Conservation (phyloP, 2,888 invertebrate species). For the Polydesmus complanatus region DNA sequence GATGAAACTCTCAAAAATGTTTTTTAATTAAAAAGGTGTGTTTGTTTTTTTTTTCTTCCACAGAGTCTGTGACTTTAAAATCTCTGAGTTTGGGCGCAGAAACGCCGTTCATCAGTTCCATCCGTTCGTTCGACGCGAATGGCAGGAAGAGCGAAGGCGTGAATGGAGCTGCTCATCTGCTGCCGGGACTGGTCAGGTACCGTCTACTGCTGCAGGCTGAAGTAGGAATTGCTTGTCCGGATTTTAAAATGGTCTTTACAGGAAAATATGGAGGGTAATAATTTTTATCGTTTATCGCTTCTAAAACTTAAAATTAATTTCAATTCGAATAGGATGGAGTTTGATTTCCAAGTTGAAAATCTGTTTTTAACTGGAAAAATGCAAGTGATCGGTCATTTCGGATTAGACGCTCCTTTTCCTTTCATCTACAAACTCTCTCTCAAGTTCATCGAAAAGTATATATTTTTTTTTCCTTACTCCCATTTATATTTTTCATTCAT, state of each 20-base stretch:
- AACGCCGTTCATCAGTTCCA: constrained; percentile 31
- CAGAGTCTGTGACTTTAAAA: constrained; percentile 37
- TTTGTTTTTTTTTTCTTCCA: too few species aligned
- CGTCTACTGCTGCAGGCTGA: constrained; percentile 38
- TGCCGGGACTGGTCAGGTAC: constrained; percentile 26
- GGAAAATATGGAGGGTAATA: constrained; percentile 23
- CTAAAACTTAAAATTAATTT: not conserved
- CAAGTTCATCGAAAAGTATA: constrained; percentile 36
- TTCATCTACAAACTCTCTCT: constrained; percentile 38
- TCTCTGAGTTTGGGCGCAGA: constrained; percentile 37
- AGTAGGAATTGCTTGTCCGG: constrained; percentile 36
- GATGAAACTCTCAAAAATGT: too few species aligned
- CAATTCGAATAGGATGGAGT: constrained; percentile 33
- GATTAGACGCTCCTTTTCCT: constrained; percentile 39
- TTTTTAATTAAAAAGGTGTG: too few species aligned
- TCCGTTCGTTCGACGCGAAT: constrained; percentile 32
- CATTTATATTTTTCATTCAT: not conserved
- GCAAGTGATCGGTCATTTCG: constrained; percentile 35
- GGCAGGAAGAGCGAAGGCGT: constrained; percentile 25
- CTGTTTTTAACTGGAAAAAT: constrained; percentile 37
- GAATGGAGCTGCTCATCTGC: constrained; percentile 29
- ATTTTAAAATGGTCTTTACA: constrained; percentile 39
- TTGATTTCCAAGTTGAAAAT: constrained; percentile 40
- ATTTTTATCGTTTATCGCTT: too few species aligned
- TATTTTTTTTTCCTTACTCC: not conserved